A percentile compares a stretch with the other conserved stretches of the same genome.
Evolutionary conservation across 2,888 invertebrate species (phyloP).

Genomic region (Eilema caniola): DNA sequence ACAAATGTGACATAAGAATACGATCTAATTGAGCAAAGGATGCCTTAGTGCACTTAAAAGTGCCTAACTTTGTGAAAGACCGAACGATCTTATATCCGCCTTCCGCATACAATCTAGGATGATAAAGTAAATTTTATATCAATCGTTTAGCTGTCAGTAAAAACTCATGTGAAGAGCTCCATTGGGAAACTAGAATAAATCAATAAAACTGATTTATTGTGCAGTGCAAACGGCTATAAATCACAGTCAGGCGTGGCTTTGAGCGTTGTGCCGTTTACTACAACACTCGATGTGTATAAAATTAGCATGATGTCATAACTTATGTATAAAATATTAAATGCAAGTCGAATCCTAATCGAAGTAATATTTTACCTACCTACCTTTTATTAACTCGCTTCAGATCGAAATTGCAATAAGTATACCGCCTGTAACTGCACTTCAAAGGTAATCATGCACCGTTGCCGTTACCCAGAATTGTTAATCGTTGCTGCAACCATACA

Average conservation of each 20-base stretch:
- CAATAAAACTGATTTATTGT: constrained; percentile 78
- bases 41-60: background rate
- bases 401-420: background rate
- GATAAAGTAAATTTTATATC: constrained; percentile 22
- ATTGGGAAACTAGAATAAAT: constrained; percentile 64
- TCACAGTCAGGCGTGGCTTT: constrained; percentile 61
- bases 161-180: constrained; percentile 50
- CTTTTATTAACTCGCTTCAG: background rate
- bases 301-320: constrained; percentile 28
- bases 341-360: too few relatives aligned
- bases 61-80: background rate
- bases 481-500: background rate
- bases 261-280: constrained; percentile 22
- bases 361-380: too few relatives aligned
- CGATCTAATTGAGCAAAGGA: background rate
- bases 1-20: background rate
- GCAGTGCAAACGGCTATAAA: constrained; percentile 75
- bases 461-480: background rate
- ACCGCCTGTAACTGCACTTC: background rate
- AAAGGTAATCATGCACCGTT: background rate
- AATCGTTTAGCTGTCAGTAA: constrained; percentile 33
- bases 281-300: constrained; percentile 21
- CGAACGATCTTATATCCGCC: too few relatives aligned
- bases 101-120: background rate
- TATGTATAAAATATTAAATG: background rate